These are phyloP conservation scores for Lithophane socia DNA, from an alignment of 2,888 invertebrate species.

Conservation along the genomic window DNA sequence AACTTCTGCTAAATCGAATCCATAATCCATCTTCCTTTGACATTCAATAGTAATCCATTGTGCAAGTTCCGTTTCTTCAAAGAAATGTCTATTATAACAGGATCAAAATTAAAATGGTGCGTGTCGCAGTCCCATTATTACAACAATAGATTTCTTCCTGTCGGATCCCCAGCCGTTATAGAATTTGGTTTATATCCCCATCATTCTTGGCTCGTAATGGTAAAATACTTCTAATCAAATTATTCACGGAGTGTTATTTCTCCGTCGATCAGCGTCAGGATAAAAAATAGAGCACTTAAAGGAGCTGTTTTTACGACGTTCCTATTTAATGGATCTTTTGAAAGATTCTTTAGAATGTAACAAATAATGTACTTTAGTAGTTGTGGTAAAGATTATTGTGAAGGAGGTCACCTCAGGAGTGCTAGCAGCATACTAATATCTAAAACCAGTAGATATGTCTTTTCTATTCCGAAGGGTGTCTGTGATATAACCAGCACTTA, in stretches of 20 bases:
- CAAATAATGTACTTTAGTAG: not conserved
- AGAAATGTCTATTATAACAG: conserved; percentile 39
- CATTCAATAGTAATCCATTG: conserved; percentile 22
- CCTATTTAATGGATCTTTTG: conserved; percentile 6
- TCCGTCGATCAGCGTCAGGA: conserved; percentile 31
- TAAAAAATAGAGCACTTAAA: conserved; percentile 19
- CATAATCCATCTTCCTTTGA: conserved; percentile 18
- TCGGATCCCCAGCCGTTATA: conserved; percentile 37
- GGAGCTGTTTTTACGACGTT: conserved; percentile 12
- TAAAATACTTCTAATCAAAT: conserved; percentile 50
- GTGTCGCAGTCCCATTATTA: conserved; percentile 56
- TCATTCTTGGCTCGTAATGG: conserved; percentile 50
- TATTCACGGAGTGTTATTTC: conserved; percentile 50
- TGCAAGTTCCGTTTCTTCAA: conserved; percentile 11
- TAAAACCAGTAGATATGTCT: not conserved
- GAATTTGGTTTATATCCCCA: conserved; percentile 59
- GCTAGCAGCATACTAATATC: not conserved
- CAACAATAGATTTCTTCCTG: conserved; percentile 52
- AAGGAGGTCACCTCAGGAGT: not conserved
- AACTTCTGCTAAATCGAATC: conserved; percentile 9
- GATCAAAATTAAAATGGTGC: conserved; percentile 53
- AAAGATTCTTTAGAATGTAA: conserved; percentile 8
- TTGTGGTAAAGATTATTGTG: not conserved
- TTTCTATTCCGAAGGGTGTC: not conserved
- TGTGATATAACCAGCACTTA: not conserved